phyloP scores from a whole-genome alignment of 2,888 invertebrate genomes.

The Clanis bilineata region DNA sequence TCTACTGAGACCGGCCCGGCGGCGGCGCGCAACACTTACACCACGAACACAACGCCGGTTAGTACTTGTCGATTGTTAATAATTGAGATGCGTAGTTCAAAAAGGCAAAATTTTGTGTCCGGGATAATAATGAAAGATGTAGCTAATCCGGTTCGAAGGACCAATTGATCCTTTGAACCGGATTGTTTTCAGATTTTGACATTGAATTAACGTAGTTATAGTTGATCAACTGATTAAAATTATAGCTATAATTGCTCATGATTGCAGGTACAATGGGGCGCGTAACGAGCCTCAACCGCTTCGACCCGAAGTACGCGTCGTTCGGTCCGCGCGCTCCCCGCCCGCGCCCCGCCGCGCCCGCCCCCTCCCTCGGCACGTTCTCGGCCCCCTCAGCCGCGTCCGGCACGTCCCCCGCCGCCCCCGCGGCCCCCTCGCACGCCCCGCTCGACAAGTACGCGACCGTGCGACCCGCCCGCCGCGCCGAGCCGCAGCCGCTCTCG shows the following conservation, averaged over 20 bases:
- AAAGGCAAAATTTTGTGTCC: too few relatives aligned
- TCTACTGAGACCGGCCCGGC: slow-evolving; percentile 95
- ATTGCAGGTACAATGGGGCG: slow-evolving; percentile 49
- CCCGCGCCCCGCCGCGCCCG: slow-evolving; percentile 68
- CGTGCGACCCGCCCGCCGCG: slow-evolving; percentile 63
- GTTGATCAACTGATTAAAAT: too few relatives aligned
- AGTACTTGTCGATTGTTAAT: too few relatives aligned
- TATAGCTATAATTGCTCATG: too few relatives aligned
- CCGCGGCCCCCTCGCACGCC: slow-evolving; percentile 38
- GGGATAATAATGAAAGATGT: too few relatives aligned
- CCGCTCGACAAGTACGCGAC: slow-evolving; percentile 59
- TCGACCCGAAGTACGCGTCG: slow-evolving; percentile 83
- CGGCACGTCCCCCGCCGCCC: slow-evolving; percentile 48
- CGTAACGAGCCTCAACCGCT: slow-evolving; percentile 79
- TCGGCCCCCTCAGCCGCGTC: slow-evolving; percentile 41
- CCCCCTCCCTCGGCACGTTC: slow-evolving; percentile 58
- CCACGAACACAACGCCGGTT: slow-evolving; percentile 35
- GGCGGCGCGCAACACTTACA: slow-evolving; percentile 58
- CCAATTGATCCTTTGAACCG: not conserved
- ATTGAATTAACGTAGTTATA: not conserved
- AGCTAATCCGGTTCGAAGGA: not conserved
- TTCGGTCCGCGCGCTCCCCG: slow-evolving; percentile 78
- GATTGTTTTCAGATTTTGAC: not conserved
- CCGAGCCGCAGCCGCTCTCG: slow-evolving; percentile 79
- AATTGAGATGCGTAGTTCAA: too few relatives aligned